A percentile compares a stretch with the other conserved stretches of the same genome.
These are phyloP conservation scores for Sphenodon punctatus DNA, from an alignment of 2,797 vertebrate genomes.

Conservation along the genomic window DNA sequence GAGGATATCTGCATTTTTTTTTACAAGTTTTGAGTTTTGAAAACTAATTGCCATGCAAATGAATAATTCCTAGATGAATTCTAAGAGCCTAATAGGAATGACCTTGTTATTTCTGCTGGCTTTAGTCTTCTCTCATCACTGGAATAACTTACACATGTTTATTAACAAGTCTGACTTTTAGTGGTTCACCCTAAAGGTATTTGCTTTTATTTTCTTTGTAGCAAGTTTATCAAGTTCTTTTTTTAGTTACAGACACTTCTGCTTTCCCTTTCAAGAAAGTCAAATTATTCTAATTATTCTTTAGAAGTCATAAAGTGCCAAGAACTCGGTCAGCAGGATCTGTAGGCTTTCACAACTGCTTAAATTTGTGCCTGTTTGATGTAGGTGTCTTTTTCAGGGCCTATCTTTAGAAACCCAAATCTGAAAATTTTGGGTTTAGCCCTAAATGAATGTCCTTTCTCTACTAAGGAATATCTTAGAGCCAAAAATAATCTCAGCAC, in stretches of 20 bases:
- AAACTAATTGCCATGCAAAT: slow-evolving; percentile 8
- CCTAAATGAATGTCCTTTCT: too few species aligned
- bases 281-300: background rate
- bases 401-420: background rate
- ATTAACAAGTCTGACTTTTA: background rate
- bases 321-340: too few species aligned
- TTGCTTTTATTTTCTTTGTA: background rate
- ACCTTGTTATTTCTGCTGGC: background rate
- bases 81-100: background rate
- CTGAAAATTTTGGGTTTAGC: background rate
- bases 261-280: background rate
- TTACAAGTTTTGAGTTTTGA: background rate
- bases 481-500: too few species aligned
- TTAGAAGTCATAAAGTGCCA: background rate
- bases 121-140: background rate
- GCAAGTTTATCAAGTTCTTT: background rate
- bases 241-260: background rate
- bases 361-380: too few species aligned
- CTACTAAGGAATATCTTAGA: too few species aligned
- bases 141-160: slow-evolving; percentile 2
- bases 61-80: background rate
- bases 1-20: background rate
- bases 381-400: too few species aligned
- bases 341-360: too few species aligned
- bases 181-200: background rate